Evolutionary conservation across 2,888 invertebrate genomes (phyloP).

Genomic region (Atrina japonica): DNA sequence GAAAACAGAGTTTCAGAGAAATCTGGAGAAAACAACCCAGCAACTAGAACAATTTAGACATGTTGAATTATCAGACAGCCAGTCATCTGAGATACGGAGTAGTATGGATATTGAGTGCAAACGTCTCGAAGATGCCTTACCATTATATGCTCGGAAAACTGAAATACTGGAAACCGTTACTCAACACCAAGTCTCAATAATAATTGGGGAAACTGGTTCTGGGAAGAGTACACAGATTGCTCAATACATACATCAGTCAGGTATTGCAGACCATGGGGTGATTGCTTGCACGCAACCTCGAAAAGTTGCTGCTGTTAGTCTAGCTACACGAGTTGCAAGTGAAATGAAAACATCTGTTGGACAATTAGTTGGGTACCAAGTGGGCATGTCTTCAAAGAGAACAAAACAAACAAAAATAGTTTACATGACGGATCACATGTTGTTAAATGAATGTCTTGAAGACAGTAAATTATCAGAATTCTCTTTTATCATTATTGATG

Average conservation of each 20-base stretch:
- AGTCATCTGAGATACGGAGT: no score
- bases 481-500: slow-evolving; percentile 78
- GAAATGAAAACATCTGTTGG: slow-evolving; percentile 75
- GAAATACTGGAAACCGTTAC: slow-evolving; percentile 66
- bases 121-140: slow-evolving; percentile 63
- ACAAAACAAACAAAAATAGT: slow-evolving; percentile 68
- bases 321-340: slow-evolving; percentile 77
- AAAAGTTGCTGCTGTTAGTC: slow-evolving; percentile 79
- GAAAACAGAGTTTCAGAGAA: no score
- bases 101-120: slow-evolving; percentile 59
- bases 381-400: slow-evolving; percentile 65
- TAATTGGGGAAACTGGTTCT: slow-evolving; percentile 80
- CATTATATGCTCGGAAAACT: slow-evolving; percentile 73
- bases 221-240: slow-evolving; percentile 80
- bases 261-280: slow-evolving; percentile 57
- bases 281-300: slow-evolving; percentile 80
- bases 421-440: slow-evolving; percentile 78
- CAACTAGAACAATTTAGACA: no score
- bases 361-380: slow-evolving; percentile 72
- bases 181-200: slow-evolving; percentile 71
- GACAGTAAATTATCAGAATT: slow-evolving; percentile 65
- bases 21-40: no score
- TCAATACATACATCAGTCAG: slow-evolving; percentile 77
- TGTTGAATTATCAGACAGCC: no score
- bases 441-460: slow-evolving; percentile 76